A percentile compares a stretch with the other conserved stretches of the same genome.
Conservation (phyloP, 1,140 invertebrate species). For the Pseudomyrmex gracilis region DNA sequence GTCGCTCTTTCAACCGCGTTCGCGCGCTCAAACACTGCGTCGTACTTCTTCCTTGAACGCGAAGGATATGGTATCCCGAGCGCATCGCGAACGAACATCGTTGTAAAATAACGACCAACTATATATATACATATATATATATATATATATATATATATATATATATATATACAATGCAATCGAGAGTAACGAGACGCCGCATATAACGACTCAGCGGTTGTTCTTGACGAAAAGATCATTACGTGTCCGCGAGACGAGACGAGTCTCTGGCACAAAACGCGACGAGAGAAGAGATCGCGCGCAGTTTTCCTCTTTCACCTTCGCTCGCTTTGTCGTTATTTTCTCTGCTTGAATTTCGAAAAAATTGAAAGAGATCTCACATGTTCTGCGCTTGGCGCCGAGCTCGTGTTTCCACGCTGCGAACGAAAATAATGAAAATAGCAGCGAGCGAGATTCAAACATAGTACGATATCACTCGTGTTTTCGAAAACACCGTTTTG, state of each 20-base stretch:
- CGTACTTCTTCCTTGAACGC: conserved; percentile 20
- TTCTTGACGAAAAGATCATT: conserved; percentile 54
- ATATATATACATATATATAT: neutral
- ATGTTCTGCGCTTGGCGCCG: neutral
- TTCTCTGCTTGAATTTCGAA: conserved; percentile 9
- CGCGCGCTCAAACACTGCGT: neutral
- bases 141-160: neutral
- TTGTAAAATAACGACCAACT: conserved; percentile 49
- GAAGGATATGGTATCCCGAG: neutral
- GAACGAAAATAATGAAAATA: conserved; percentile 42
- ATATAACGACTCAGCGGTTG: conserved; percentile 43
- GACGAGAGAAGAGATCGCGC: neutral
- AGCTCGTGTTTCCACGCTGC: neutral
- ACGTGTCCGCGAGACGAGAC: conserved; percentile 30
- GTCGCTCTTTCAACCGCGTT: conserved; percentile 21
- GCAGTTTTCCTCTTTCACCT: conserved; percentile 2
- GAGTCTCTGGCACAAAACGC: conserved; percentile 19
- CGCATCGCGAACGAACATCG: neutral
- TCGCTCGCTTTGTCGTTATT: conserved; percentile 1
- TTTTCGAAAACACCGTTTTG: conserved; percentile 19
- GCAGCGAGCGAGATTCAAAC: neutral
- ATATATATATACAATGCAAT: conserved; percentile 11
- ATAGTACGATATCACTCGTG: neutral
- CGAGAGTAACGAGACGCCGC: conserved; percentile 23
- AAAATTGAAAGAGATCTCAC: conserved; percentile 37